phyloP scores from a whole-genome alignment of 92 coral and sea anemone species.

The Metridium senile region DNA sequence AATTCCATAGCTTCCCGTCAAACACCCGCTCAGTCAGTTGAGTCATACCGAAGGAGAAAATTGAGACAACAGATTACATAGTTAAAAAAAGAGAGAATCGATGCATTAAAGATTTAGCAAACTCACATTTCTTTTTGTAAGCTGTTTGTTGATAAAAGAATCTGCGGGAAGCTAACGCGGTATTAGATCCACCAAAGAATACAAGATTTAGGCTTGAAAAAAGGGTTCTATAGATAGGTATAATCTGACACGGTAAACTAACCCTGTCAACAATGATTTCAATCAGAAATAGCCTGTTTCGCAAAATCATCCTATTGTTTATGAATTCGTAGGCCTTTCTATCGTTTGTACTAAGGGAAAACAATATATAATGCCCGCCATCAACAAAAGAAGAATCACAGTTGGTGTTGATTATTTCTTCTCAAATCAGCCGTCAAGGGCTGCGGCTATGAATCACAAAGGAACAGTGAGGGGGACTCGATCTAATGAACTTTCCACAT shows the following conservation, averaged over 20 bases:
- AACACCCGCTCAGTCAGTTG: neutral
- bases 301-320: conserved; percentile 11
- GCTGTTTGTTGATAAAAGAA: conserved; percentile 5
- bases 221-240: neutral
- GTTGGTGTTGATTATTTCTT: conserved; percentile 28
- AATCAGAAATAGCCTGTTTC: neutral
- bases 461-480: conserved; percentile 27
- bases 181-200: neutral
- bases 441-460: conserved; percentile 43
- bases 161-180: conserved; percentile 17
- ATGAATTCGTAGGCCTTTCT: conserved; percentile 25
- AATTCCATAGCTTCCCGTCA: neutral
- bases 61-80: too few species aligned
- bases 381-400: conserved; percentile 19
- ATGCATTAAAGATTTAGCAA: conserved; percentile 10
- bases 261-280: neutral
- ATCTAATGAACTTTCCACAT: conserved; percentile 42
- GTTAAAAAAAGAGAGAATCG: neutral
- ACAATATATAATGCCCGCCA: conserved; percentile 22
- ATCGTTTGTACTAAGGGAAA: conserved; percentile 13
- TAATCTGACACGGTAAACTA: neutral
- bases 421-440: conserved; percentile 28
- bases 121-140: conserved; percentile 4
- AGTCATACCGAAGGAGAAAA: neutral
- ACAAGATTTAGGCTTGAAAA: neutral